Evolutionary conservation across 2,888 invertebrate genomes (phyloP), one percentile per base, ranked within the genome.

Genomic region (Rotaria socialis): DNA sequence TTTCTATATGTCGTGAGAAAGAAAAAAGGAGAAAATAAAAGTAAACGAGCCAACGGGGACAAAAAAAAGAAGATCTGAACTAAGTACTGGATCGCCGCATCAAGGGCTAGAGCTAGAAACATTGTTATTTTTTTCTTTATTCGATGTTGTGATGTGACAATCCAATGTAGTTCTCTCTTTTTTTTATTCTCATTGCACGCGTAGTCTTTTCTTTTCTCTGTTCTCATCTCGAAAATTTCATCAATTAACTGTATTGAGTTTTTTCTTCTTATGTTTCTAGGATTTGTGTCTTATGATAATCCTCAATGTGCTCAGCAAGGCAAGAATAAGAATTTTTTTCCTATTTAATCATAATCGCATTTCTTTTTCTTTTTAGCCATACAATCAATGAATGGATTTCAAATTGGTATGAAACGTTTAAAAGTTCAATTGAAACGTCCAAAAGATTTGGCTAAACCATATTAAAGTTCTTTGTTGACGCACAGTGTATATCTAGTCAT

Each of bases 371-470:
- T 67, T 27, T 24, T 7, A 80, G 98, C 98, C 89, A 99, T 99
- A 92, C 96, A 97, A 92, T 95, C 98, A 90, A 99, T 99, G 98
- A 99, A 99, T 93, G 98, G 98, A 91, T 99, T 98, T 93, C 98
- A 98, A 93, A 98, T 98, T 92, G 98, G 98, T 91, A 98, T 98
- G 97, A 99, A 99, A 93, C 94, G 98, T 91, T 95, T 98, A 92
- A 98, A 99, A 93, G 98, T 98, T 90, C 97, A 98, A 93, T 94
- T 98, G 93, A 98, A 98, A 92, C 90, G 86, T 85, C 86, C 86
- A 41, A 86, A 86, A 85, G 86, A 86, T 52, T 58, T 85, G 8
- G 85, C 85, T 43, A 86, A 86, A 85, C 86, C 86, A 80, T 86
- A 86, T 47, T 86, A 84, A 74, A 47, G 24, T 11, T 52, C 1